Evolutionary conservation across 1,140 invertebrate genomes (phyloP).

Genomic region (Drosophila lacertosa): DNA sequence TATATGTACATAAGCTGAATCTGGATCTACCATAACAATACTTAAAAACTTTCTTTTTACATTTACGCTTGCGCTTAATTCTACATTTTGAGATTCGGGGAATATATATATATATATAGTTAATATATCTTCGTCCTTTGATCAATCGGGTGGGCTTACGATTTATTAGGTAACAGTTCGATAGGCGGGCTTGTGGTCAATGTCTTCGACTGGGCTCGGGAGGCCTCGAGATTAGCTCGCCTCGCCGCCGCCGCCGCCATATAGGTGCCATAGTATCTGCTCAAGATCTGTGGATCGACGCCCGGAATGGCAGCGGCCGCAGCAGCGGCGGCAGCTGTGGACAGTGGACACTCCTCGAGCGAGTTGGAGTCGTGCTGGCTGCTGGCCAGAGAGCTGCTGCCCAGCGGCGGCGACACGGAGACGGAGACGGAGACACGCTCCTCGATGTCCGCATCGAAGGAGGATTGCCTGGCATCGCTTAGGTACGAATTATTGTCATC

Average conservation of each 20-base stretch:
- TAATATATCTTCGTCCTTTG: background rate
- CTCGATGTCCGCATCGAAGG: constrained; percentile 41
- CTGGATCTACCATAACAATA: constrained; percentile 4
- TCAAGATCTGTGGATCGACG: constrained; percentile 64
- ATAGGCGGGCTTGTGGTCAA: constrained; percentile 20
- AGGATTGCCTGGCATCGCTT: constrained; percentile 46
- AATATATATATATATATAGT: too few species aligned
- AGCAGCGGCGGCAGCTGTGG: background rate
- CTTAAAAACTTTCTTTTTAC: constrained; percentile 2
- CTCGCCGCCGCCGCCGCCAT: constrained; percentile 71
- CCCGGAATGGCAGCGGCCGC: too few species aligned
- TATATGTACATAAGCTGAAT: background rate
- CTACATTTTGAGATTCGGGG: background rate
- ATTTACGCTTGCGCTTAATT: background rate
- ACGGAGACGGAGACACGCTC: constrained; percentile 31
- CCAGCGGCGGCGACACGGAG: constrained; percentile 36
- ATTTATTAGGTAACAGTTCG: constrained; percentile 57
- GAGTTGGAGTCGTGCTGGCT: constrained; percentile 69
- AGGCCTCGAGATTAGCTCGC: constrained; percentile 43
- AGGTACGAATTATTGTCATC: constrained; percentile 68
- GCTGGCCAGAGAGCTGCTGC: constrained; percentile 38
- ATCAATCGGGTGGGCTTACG: constrained; percentile 34
- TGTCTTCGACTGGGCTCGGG: constrained; percentile 20
- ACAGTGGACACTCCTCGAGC: constrained; percentile 50
- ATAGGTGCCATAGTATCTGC: constrained; percentile 74